Base-by-base conservation (phyloP, 2,797 vertebrate species). In the Poecile montanus region DNA sequence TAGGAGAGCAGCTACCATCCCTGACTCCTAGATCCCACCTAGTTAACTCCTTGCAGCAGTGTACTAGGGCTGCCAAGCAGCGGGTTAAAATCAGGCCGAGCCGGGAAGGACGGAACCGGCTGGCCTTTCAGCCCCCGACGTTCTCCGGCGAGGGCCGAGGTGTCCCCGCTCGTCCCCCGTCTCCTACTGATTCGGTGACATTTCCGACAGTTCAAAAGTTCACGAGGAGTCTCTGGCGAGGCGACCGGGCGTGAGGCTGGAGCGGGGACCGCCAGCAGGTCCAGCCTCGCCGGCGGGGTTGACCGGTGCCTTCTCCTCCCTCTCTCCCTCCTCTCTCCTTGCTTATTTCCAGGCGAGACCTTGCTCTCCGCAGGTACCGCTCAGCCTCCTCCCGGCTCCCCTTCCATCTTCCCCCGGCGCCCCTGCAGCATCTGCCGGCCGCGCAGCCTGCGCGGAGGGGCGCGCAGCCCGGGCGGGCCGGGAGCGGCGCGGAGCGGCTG, bases 21-120 rank as follows among this genome's bases (percentile, higher is more conserved):
- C 81, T 51, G 68, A 71, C 85, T 95, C 76, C 71, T 9, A 86
- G 85, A 58, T 93, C 91, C 93, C 93, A 92, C 89, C 93, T 93
- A 45, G 88, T 94, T 93, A 93, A 96, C 94, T 75, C 89, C 79
- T 96, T 93, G 50, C 73, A 65, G 89, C 61, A 23, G 19, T 30
- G 30, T 61, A 18, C 32, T 27, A 62, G 42, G 32, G 50, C 72
- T 71, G 80, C 53, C n/a, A 15, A 80, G 61, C 72, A 9, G 40
- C 4, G 78, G 78, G 60, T 93, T 93, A 92, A 82, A 48, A 47
- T 44, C 89, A 72, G 89, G 73, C 85, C 88, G 27, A 56, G 57
- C 38, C 15, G 38, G 19, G 36, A 29, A 66, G 75, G 89, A 85
- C 12, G n/a, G 85, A 74, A 38, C 38, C 10, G 25, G 75, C 25